Conservation (phyloP, 1,140 invertebrate species). For the Ganaspis sp. region DNA sequence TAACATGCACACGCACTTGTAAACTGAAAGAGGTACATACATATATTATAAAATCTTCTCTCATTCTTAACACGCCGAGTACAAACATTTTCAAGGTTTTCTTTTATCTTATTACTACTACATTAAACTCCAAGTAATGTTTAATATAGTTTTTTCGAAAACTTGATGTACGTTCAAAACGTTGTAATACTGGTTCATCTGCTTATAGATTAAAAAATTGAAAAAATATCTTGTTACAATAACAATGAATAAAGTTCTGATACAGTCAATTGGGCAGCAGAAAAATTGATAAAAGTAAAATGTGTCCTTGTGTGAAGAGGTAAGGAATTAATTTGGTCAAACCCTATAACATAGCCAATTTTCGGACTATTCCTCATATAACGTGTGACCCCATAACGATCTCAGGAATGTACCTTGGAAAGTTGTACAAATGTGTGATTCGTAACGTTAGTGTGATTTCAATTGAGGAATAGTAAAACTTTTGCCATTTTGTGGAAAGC, state of each 20-base stretch:
- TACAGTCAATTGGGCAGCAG: too few species aligned
- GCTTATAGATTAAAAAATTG: too few species aligned
- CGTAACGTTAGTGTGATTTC: conserved; percentile 26
- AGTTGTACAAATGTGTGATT: conserved; percentile 38
- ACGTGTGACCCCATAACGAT: not conserved
- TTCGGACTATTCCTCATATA: not conserved
- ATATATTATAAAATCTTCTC: too few species aligned
- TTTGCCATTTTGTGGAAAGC: not conserved
- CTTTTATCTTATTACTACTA: conserved; percentile 28
- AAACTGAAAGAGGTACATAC: not conserved
- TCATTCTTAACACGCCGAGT: conserved; percentile 18
- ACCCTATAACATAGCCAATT: conserved; percentile 18
- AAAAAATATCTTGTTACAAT: too few species aligned
- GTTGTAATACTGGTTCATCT: too few species aligned
- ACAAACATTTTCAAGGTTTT: conserved; percentile 28
- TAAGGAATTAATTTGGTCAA: conserved; percentile 33
- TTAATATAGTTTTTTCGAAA: too few species aligned
- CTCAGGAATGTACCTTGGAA: conserved; percentile 42
- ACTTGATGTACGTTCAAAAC: too few species aligned
- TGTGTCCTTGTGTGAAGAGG: conserved; percentile 28
- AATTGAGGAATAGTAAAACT: not conserved
- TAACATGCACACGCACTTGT: not conserved
- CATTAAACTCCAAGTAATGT: conserved; percentile 8
- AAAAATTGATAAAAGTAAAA: too few species aligned
- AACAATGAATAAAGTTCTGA: too few species aligned